Evolutionary conservation across 2,113 vertebrate species (phyloP).

Genomic region (Saccopteryx bilineata): DNA sequence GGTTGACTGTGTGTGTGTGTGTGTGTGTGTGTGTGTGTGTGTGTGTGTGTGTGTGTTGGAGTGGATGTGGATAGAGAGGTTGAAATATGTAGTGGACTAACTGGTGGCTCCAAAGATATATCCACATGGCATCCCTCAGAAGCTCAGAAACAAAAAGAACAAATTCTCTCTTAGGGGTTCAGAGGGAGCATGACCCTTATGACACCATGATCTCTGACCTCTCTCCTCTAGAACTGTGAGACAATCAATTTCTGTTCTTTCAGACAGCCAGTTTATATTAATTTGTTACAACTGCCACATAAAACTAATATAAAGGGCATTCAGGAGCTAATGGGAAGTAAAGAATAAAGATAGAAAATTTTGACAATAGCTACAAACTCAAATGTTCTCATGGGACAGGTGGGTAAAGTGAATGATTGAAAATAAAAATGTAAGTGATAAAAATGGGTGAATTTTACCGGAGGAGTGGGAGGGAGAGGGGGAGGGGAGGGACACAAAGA

Average conservation of each 20-base stretch:
- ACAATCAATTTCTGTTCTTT: not conserved
- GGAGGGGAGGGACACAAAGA: too few relatives aligned
- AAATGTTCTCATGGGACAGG: not conserved
- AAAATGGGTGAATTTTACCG: not conserved
- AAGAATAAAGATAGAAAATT: not conserved
- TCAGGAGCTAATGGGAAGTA: not conserved
- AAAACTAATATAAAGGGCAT: not conserved
- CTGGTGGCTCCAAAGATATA: not conserved
- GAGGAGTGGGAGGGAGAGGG: too few relatives aligned
- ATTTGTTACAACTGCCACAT: not conserved
- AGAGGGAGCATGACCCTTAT: not conserved
- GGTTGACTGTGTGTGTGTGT: not conserved
- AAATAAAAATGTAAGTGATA: not conserved
- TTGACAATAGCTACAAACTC: not conserved
- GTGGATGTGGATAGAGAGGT: not conserved
- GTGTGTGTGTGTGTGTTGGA: not conserved
- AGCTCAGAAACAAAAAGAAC: not conserved
- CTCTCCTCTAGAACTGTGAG: not conserved
- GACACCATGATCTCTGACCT: not conserved
- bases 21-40: not conserved
- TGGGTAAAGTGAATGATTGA: not conserved
- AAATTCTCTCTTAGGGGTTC: not conserved
- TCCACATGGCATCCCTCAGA: not conserved
- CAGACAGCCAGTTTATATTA: not conserved
- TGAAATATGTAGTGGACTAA: not conserved